Percentiles rank a stretch among this genome's conserved stretches.
Evolutionary conservation across 2,797 vertebrate genomes (phyloP).

Genomic region (Jordanella pulchra): DNA sequence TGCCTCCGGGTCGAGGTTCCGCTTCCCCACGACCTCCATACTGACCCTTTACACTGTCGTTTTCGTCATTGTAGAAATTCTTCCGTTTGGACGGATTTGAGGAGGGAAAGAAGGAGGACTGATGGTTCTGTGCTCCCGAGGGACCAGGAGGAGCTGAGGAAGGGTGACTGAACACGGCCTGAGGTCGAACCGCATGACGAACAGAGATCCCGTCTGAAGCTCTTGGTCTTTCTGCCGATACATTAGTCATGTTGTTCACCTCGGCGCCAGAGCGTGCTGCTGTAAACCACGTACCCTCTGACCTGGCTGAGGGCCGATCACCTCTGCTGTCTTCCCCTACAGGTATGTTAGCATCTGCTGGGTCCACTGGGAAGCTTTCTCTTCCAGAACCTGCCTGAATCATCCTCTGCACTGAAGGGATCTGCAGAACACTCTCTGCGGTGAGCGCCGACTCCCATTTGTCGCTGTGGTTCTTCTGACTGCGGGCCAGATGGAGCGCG

Average conservation of each 20-base stretch:
- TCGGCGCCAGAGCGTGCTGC: conserved; percentile 46
- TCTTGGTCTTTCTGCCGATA: conserved; percentile 37
- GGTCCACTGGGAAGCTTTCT: conserved; percentile 68
- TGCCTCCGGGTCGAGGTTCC: conserved; percentile 49
- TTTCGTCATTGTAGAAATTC: conserved; percentile 73
- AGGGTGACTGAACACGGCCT: conserved; percentile 72
- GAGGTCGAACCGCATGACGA: conserved; percentile 40
- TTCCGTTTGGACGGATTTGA: conserved; percentile 83
- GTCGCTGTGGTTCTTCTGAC: conserved; percentile 88
- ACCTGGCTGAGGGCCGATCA: conserved; percentile 37
- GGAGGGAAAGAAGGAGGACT: conserved; percentile 63
- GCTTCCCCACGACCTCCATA: conserved; percentile 45
- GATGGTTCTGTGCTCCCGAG: conserved; percentile 56
- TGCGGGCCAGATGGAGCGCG: conserved; percentile 86
- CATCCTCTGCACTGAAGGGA: conserved; percentile 85
- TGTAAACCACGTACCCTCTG: background rate
- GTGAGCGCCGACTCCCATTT: conserved; percentile 93
- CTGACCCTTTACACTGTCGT: conserved; percentile 54
- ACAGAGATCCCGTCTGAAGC: conserved; percentile 32
- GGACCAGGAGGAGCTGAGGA: conserved; percentile 23
- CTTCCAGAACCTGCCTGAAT: conserved; percentile 65
- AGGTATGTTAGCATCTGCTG: conserved; percentile 69
- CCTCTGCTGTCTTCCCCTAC: conserved; percentile 74
- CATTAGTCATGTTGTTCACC: conserved; percentile 16
- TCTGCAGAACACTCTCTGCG: conserved; percentile 79